Evolutionary conservation across 2,888 invertebrate genomes (phyloP).

Genomic region (Pantelozetes paolii): DNA sequence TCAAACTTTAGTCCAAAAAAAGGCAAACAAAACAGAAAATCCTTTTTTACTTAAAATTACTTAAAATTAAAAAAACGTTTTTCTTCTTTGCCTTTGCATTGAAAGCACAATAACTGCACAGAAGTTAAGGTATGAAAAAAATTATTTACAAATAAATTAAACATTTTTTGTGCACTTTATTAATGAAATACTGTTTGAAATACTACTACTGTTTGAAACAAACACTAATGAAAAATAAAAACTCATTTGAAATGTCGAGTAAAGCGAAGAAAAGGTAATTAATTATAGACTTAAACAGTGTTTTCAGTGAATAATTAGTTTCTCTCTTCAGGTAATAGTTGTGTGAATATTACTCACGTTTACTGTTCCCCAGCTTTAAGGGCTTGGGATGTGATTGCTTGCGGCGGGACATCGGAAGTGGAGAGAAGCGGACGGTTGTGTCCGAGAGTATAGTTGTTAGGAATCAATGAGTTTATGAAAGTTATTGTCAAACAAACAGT

Average conservation of each 20-base stretch:
- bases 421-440: background rate
- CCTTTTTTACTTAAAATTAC: too few relatives aligned
- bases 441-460: background rate
- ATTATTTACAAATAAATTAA: background rate
- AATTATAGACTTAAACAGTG: background rate
- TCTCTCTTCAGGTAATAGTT: background rate
- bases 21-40: too few relatives aligned
- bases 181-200: background rate
- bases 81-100: too few relatives aligned
- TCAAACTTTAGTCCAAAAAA: too few relatives aligned
- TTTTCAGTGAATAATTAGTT: background rate
- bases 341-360: constrained; percentile 54
- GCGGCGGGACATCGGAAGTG: constrained; percentile 65
- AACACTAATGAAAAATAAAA: background rate
- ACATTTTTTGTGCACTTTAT: background rate
- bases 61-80: background rate
- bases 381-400: constrained; percentile 95
- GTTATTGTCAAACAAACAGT: background rate
- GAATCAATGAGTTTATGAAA: background rate
- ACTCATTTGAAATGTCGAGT: too few relatives aligned
- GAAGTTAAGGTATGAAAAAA: too few relatives aligned
- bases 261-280: background rate
- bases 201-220: too few relatives aligned
- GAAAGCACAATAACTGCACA: too few relatives aligned
- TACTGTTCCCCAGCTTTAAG: constrained; percentile 56